These are phyloP conservation scores for Drosophila demipolita DNA, from an alignment of 2,888 invertebrate genomes.

Conservation along the genomic window DNA sequence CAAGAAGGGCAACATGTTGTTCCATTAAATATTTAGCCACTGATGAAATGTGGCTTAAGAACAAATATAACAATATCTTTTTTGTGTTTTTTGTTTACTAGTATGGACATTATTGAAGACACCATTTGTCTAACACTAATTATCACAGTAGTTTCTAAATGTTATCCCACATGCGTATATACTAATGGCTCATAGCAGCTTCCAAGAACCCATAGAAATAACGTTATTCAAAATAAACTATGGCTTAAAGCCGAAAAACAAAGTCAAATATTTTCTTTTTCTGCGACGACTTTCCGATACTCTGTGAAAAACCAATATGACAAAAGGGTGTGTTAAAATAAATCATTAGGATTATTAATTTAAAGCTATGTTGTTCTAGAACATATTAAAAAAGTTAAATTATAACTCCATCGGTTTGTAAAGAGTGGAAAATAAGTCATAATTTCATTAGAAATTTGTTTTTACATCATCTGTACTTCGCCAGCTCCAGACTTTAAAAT, in stretches of 20 bases:
- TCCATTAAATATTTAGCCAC: slow-evolving; percentile 80
- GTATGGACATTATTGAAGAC: slow-evolving; percentile 22
- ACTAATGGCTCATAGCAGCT: slow-evolving; percentile 28
- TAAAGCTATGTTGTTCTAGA: not conserved
- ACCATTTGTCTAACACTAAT: slow-evolving; percentile 51
- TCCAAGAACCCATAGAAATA: slow-evolving; percentile 42
- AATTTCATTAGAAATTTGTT: not conserved
- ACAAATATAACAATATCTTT: not conserved
- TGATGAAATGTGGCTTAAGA: not conserved
- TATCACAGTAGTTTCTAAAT: slow-evolving; percentile 52
- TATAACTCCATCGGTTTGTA: not conserved
- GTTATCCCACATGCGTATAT: slow-evolving; percentile 44
- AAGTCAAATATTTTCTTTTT: not conserved
- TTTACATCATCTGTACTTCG: not conserved
- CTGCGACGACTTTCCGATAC: not conserved
- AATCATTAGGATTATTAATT: not conserved
- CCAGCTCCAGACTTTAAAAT: not conserved
- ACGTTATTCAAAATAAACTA: slow-evolving; percentile 63
- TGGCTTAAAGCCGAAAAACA: slow-evolving; percentile 59
- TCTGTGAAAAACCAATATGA: not conserved
- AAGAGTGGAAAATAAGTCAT: not conserved
- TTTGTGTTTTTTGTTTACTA: slow-evolving; percentile 11
- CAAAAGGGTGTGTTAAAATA: not conserved
- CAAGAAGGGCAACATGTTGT: slow-evolving; percentile 91
- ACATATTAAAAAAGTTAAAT: not conserved